Conservation (phyloP, 35 echinoderm and acorn worm species). For the Strongylocentrotus purpuratus region DNA sequence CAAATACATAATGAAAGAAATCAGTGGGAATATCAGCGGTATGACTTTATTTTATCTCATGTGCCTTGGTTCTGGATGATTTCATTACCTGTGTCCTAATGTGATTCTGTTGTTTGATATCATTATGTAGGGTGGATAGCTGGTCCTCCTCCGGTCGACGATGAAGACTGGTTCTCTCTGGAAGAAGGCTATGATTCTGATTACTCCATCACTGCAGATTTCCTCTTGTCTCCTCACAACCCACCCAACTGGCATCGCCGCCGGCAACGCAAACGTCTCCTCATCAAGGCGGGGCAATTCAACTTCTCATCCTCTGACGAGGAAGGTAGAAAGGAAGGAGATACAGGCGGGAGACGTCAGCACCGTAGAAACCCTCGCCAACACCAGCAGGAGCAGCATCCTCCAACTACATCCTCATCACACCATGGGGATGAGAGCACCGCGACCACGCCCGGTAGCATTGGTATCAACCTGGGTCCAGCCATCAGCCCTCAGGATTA, state of each 20-base stretch:
- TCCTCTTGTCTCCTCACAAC: slow-evolving; percentile 43
- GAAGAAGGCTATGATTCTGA: slow-evolving; percentile 44
- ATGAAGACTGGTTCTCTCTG: slow-evolving; percentile 48
- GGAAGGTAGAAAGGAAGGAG: background rate
- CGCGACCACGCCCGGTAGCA: slow-evolving; percentile 23
- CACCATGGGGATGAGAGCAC: background rate
- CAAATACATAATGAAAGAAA: background rate
- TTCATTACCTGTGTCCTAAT: background rate
- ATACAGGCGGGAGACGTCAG: background rate
- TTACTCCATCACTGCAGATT: slow-evolving; percentile 47
- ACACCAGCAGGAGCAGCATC: background rate
- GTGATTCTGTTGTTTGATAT: background rate
- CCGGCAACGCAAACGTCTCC: slow-evolving; percentile 44
- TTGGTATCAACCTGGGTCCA: slow-evolving; percentile 31
- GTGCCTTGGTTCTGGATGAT: background rate
- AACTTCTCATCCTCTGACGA: slow-evolving; percentile 51
- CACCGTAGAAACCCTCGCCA: background rate
- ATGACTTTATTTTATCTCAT: no score
- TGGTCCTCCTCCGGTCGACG: slow-evolving; percentile 45
- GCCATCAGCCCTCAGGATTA: slow-evolving; percentile 31
- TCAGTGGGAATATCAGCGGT: background rate
- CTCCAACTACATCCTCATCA: background rate
- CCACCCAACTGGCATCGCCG: slow-evolving; percentile 53
- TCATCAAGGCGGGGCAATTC: slow-evolving; percentile 46
- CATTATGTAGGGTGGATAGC: slow-evolving; percentile 37